phyloP scores from a whole-genome alignment of 2,888 invertebrate genomes.

The Tachina fera region DNA sequence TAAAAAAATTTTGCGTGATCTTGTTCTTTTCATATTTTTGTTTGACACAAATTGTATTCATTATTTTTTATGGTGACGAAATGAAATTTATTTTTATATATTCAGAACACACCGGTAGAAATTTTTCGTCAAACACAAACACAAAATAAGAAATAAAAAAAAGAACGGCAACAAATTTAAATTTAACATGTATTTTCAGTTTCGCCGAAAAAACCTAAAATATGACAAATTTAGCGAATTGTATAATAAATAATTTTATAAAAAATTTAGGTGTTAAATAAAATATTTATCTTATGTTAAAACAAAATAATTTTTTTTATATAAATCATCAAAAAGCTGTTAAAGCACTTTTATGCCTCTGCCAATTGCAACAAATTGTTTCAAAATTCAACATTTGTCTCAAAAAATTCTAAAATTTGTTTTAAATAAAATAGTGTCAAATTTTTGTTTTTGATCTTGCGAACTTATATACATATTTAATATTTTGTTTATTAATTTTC shows the following conservation, averaged over 20 bases:
- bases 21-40: slow-evolving; percentile 32
- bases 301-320: slow-evolving; percentile 21
- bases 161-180: not conserved
- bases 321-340: not conserved
- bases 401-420: not conserved
- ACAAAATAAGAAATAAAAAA: slow-evolving; percentile 4
- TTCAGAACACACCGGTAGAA: slow-evolving; percentile 52
- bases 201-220: slow-evolving; percentile 5
- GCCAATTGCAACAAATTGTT: slow-evolving; percentile 2
- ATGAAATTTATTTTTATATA: slow-evolving; percentile 61
- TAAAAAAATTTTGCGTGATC: slow-evolving; percentile 16
- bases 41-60: slow-evolving; percentile 56
- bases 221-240: slow-evolving; percentile 31
- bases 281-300: slow-evolving; percentile 9
- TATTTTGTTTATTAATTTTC: too few relatives aligned
- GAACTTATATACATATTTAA: not conserved
- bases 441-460: not conserved
- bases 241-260: slow-evolving; percentile 38
- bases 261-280: slow-evolving; percentile 38
- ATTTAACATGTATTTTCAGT: slow-evolving; percentile 15
- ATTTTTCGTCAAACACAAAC: not conserved
- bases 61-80: slow-evolving; percentile 55
- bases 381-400: slow-evolving; percentile 39
- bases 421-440: not conserved
- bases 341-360: not conserved